Base-by-base conservation (phyloP, 2,797 vertebrate species). In the Calcarius lapponicus region DNA sequence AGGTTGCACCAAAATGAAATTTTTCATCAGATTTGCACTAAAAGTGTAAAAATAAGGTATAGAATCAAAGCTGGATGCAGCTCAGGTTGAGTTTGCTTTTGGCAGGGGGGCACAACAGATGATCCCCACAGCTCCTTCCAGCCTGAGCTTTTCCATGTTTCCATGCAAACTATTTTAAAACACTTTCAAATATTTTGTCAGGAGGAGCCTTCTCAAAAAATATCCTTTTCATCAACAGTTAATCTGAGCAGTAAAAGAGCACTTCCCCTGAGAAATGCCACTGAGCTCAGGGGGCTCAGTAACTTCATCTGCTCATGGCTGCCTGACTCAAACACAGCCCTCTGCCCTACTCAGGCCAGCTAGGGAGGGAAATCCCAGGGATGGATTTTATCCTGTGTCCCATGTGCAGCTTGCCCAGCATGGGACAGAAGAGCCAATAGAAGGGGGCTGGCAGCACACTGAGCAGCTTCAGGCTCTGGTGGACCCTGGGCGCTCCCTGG, bases 391-490 rank as follows among this genome's bases (percentile, higher is more conserved):
- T 28, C 24, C 72, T 4, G 0, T 56, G 20, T 53, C 17, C 64
- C 48, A 6, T 1, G 3, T 2, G 15, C 32, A 72, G 9, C 21
- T 48, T 25, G 40, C 54, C 51, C 14, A n/a, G 53, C 50, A 22
- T 1, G 2, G 50, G 15, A 26, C 16, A 3, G n/a, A 8, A 62
- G 22, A 26, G 4, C 16, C 51, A 8, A 8, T 4, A 0, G 5
- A 16, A 2, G 0, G 5, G 45, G n/a, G 40, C 26, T 22, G 17
- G 40, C 32, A 18, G 2, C 34, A 9, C 9, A 0, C 16, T 5
- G 6, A n/a, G 48, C 47, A 31, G 29, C 29, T 13, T 31, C 6
- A 20, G 56, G 40, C 34, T 16, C 31, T 47, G 43, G 17, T 53
- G n/a, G n/a, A n/a, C n/a, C n/a, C n/a, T n/a, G 32, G 61, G 13